These are phyloP conservation scores for Agrotis puta DNA, from an alignment of 2,888 invertebrate genomes.

Conservation along the genomic window DNA sequence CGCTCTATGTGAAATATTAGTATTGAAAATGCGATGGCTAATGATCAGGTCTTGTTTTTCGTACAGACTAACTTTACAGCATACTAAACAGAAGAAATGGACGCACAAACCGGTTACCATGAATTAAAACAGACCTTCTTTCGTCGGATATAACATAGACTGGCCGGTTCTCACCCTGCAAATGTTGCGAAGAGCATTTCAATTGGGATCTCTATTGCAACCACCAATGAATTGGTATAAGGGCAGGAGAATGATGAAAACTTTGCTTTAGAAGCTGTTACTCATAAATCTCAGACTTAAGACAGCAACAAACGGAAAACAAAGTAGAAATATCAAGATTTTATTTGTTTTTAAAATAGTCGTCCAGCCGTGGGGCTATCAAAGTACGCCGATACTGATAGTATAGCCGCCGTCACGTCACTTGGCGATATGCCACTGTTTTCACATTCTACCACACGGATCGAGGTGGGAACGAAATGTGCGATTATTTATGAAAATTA, in stretches of 20 bases:
- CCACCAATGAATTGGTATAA: no score
- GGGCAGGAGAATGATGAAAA: no score
- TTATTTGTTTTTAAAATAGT: constrained; percentile 56
- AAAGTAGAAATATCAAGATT: constrained; percentile 40
- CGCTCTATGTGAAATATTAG: no score
- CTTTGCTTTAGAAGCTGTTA: background rate
- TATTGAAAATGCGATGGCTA: background rate
- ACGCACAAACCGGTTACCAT: no score
- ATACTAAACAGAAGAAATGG: no score
- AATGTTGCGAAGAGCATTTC: no score
- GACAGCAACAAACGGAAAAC: constrained; percentile 23
- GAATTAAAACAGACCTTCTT: no score
- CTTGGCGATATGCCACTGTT: constrained; percentile 73
- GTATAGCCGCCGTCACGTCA: constrained; percentile 53
- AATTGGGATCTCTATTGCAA: no score
- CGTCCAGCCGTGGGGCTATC: constrained; percentile 48
- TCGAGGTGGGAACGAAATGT: constrained; percentile 57
- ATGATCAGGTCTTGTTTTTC: background rate
- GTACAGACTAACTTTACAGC: background rate
- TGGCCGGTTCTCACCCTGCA: background rate
- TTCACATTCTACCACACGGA: constrained; percentile 60
- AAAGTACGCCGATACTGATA: constrained; percentile 40
- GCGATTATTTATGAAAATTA: constrained; percentile 64
- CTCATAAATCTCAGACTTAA: constrained; percentile 14
- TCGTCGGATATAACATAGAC: no score